These are phyloP conservation scores for Ictalurus furcatus DNA, from an alignment of 2,113 vertebrate species.

Conservation along the genomic window DNA sequence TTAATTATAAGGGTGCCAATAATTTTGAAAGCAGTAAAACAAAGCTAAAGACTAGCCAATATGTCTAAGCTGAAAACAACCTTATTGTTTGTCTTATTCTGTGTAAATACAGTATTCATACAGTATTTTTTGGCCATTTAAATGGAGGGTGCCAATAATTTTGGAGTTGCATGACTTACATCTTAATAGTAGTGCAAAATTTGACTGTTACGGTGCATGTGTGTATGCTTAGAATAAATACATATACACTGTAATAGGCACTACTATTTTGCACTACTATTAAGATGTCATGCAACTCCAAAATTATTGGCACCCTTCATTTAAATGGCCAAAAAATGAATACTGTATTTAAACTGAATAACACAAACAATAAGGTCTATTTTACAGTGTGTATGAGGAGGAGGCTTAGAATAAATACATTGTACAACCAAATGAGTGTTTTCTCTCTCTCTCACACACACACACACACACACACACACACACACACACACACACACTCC, in stretches of 20 bases:
- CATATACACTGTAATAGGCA: not conserved
- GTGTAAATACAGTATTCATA: not conserved
- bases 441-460: not conserved
- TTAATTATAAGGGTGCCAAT: not conserved
- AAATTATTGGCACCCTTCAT: not conserved
- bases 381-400: not conserved
- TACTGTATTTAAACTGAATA: not conserved
- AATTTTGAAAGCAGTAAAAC: not conserved
- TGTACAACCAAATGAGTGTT: conserved; percentile 52
- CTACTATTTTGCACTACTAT: not conserved
- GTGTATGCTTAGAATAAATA: not conserved
- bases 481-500: conserved; percentile 28
- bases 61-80: not conserved
- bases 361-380: not conserved
- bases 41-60: not conserved
- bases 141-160: not conserved
- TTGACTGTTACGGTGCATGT: not conserved
- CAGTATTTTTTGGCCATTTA: not conserved
- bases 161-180: not conserved
- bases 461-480: conserved; percentile 56
- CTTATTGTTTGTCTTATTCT: not conserved
- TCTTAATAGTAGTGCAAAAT: not conserved
- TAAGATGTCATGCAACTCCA: not conserved
- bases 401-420: not conserved
- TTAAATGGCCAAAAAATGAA: not conserved